These are phyloP conservation scores for Neotoxoptera formosana DNA, from an alignment of 1,140 invertebrate genomes.

Conservation along the genomic window DNA sequence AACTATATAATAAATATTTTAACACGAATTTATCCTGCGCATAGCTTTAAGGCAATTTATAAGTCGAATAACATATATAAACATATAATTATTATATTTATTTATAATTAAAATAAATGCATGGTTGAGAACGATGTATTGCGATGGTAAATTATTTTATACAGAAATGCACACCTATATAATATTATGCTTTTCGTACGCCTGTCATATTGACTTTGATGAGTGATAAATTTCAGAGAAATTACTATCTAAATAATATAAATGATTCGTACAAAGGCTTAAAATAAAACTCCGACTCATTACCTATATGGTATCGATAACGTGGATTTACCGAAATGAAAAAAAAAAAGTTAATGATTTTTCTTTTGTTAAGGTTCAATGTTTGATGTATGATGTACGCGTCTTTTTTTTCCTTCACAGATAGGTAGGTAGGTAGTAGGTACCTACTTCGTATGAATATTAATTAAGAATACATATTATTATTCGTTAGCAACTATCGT, in stretches of 20 bases:
- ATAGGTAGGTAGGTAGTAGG: neutral
- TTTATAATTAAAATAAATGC: neutral
- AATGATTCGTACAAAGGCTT: neutral
- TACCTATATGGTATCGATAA: neutral
- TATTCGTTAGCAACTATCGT: slow-evolving; percentile 1
- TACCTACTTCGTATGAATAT: neutral
- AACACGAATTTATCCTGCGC: neutral
- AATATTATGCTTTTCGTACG: neutral
- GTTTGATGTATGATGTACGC: neutral
- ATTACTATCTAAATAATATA: neutral
- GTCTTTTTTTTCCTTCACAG: neutral
- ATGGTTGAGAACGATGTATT: neutral
- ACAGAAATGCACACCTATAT: neutral
- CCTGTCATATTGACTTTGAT: neutral
- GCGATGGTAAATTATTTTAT: neutral
- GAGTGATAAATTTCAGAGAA: neutral
- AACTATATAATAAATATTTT: neutral
- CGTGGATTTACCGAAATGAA: neutral
- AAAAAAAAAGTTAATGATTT: neutral
- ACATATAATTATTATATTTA: neutral
- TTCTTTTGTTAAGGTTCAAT: neutral
- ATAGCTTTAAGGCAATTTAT: neutral
- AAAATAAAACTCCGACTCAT: neutral
- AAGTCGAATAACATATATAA: neutral
- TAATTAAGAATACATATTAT: neutral